phyloP scores from a whole-genome alignment of 2,113 vertebrate genomes.

The Morphnarchus princeps region DNA sequence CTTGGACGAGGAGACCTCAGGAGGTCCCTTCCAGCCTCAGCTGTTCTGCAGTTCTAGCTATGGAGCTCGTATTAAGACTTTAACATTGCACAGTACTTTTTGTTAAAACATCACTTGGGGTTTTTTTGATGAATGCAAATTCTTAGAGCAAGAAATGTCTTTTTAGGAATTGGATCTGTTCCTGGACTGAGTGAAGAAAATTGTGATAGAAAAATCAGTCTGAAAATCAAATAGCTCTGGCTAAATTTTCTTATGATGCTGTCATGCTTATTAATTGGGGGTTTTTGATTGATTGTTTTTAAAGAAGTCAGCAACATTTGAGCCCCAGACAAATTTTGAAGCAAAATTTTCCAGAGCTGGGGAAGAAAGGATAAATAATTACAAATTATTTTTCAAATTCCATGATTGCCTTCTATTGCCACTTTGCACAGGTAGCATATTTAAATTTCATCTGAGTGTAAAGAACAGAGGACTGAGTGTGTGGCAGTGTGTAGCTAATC shows the following conservation, averaged over 20 bases:
- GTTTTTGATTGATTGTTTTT: background rate
- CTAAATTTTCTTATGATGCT: background rate
- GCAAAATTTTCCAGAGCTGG: background rate
- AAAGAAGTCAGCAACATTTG: background rate
- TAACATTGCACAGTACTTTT: background rate
- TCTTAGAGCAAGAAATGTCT: background rate
- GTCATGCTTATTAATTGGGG: background rate
- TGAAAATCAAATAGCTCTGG: background rate
- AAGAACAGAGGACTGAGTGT: background rate
- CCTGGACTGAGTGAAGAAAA: background rate
- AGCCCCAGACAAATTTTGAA: background rate
- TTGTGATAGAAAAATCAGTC: background rate
- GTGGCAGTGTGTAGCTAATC: background rate
- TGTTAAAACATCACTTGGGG: background rate
- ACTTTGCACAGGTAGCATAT: background rate
- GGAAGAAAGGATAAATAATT: background rate
- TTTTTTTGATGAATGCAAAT: background rate
- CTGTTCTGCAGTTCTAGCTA: background rate
- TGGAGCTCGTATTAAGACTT: background rate
- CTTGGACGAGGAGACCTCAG: background rate
- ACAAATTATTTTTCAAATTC: background rate
- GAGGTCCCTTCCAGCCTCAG: background rate
- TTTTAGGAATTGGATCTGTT: background rate
- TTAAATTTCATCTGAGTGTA: background rate
- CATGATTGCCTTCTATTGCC: background rate